Evolutionary conservation across 64 coral and sea anemone genomes (phyloP).

Genomic region (Stichodactyla helianthus): DNA sequence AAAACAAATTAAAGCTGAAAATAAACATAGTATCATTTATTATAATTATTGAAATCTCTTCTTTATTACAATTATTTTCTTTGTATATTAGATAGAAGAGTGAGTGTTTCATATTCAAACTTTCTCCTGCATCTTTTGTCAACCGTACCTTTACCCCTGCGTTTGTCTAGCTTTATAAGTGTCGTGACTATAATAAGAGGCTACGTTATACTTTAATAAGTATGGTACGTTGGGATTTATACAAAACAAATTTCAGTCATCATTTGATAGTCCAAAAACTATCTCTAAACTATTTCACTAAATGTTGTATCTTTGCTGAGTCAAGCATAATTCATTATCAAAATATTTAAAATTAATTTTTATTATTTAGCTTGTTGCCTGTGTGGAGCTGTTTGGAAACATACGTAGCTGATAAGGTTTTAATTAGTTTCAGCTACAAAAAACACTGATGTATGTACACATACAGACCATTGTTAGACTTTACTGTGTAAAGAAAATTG

Average conservation of each 20-base stretch:
- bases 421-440: no score
- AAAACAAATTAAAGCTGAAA: background rate
- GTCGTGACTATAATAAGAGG: background rate
- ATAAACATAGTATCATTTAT: background rate
- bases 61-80: background rate
- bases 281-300: background rate
- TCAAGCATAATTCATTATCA: background rate
- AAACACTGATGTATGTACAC: no score
- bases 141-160: background rate
- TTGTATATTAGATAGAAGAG: background rate
- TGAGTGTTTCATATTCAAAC: background rate
- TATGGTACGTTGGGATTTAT: background rate
- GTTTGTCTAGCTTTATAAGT: background rate
- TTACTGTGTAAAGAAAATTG: no score
- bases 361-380: no score
- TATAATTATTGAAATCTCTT: background rate
- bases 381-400: no score
- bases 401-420: no score
- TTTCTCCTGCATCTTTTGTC: background rate
- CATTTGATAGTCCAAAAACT: no score
- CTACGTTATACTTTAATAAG: background rate
- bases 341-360: background rate
- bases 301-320: background rate
- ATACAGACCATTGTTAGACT: no score
- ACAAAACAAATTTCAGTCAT: background rate